Evolutionary conservation across 1,140 invertebrate species (phyloP).

Genomic region (Ceratitis capitata): DNA sequence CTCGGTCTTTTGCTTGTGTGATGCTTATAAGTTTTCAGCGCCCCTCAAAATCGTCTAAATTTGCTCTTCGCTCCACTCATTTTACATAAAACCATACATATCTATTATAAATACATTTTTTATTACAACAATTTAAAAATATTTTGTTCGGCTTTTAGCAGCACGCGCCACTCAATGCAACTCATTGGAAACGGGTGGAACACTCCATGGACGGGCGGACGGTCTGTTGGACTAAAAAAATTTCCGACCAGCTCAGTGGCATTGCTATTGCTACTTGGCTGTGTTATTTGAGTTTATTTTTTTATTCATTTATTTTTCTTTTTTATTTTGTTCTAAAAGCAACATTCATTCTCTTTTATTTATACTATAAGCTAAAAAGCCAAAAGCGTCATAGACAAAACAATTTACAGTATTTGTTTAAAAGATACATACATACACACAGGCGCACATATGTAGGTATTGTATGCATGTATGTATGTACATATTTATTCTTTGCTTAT

Average conservation of each 20-base stretch:
- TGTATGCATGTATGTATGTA: not conserved
- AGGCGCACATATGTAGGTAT: not conserved
- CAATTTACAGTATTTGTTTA: slow-evolving; percentile 13
- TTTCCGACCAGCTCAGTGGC: not conserved
- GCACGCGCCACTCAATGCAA: not conserved
- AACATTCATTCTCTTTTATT: slow-evolving; percentile 21
- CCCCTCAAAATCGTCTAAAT: not conserved
- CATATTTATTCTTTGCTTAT: not conserved
- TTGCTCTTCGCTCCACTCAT: not conserved
- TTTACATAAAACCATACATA: not conserved
- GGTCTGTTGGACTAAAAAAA: too few relatives aligned
- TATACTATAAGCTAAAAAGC: not conserved
- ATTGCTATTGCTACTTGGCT: not conserved
- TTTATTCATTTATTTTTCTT: not conserved
- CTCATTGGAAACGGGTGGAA: not conserved
- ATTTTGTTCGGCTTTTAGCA: not conserved
- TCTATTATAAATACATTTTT: not conserved
- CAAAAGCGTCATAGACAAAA: slow-evolving; percentile 6
- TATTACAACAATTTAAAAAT: not conserved
- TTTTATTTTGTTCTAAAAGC: not conserved
- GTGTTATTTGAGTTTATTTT: slow-evolving; percentile 8
- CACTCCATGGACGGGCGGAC: not conserved
- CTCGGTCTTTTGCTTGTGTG: too few relatives aligned
- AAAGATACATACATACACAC: not conserved
- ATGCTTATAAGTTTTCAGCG: too few relatives aligned